phyloP scores from a whole-genome alignment of 2,888 invertebrate species.

The Osedax frankpressi region DNA sequence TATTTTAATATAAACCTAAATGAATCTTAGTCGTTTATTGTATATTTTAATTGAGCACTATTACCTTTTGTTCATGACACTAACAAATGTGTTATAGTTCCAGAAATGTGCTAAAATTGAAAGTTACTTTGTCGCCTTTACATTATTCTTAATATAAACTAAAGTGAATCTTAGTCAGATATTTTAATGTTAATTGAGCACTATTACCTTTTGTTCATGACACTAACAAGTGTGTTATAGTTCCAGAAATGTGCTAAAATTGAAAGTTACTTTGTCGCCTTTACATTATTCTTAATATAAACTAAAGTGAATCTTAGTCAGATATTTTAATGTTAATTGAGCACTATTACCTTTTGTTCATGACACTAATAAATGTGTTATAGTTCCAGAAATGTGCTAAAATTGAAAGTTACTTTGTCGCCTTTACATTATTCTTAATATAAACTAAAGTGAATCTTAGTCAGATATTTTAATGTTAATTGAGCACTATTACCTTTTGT shows the following conservation, averaged over 20 bases:
- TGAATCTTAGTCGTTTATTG: not conserved
- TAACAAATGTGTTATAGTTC: not conserved
- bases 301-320: not conserved
- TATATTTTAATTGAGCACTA: not conserved
- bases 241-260: not conserved
- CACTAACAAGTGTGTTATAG: not conserved
- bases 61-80: not conserved
- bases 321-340: not conserved
- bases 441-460: not conserved
- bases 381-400: not conserved
- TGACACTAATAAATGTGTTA: not conserved
- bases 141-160: not conserved
- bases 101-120: not conserved
- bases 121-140: not conserved
- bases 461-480: not conserved
- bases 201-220: not conserved
- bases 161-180: conserved; percentile 1
- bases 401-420: not conserved
- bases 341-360: not conserved
- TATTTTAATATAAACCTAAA: not conserved
- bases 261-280: not conserved
- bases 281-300: not conserved
- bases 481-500: conserved; percentile 1
- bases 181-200: not conserved
- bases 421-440: not conserved